These are phyloP conservation scores for Stictocephala bisonia DNA, from an alignment of 2,888 invertebrate genomes.

Conservation along the genomic window DNA sequence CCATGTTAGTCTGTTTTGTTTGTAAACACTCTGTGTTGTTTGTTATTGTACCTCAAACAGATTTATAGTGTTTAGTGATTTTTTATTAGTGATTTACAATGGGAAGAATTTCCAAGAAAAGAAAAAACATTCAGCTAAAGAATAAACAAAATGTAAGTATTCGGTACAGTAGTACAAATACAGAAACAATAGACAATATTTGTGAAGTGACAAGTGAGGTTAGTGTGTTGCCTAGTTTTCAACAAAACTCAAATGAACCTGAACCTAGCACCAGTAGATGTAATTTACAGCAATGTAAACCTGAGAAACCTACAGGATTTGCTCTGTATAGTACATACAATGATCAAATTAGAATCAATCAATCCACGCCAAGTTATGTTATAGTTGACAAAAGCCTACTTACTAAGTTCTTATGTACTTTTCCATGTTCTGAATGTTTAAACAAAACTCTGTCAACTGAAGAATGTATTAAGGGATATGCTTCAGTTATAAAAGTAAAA, in stretches of 20 bases:
- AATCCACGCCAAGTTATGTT: constrained; percentile 11
- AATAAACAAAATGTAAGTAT: neutral
- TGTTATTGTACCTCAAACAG: too few species aligned
- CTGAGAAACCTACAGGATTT: constrained; percentile 34
- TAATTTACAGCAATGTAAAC: too few species aligned
- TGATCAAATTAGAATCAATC: constrained; percentile 10
- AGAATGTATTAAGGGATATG: constrained; percentile 7
- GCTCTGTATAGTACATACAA: constrained; percentile 27
- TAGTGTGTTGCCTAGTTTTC: too few species aligned
- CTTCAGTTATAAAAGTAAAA: neutral
- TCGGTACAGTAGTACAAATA: neutral
- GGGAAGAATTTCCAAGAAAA: constrained; percentile 15
- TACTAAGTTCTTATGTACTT: neutral
- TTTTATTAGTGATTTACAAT: constrained; percentile 9
- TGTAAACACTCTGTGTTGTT: constrained; percentile 8
- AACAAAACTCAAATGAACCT: too few species aligned
- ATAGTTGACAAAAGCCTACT: constrained; percentile 20
- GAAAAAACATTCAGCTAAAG: neutral
- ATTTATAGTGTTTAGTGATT: too few species aligned
- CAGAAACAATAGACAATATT: constrained; percentile 14
- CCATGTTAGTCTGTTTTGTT: constrained; percentile 13
- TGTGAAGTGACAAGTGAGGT: neutral
- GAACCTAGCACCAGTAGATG: constrained; percentile 11
- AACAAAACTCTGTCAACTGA: constrained; percentile 9
- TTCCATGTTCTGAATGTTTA: constrained; percentile 19